Base-by-base conservation (phyloP, 1,140 invertebrate species). In the Eriocheir sinensis region DNA sequence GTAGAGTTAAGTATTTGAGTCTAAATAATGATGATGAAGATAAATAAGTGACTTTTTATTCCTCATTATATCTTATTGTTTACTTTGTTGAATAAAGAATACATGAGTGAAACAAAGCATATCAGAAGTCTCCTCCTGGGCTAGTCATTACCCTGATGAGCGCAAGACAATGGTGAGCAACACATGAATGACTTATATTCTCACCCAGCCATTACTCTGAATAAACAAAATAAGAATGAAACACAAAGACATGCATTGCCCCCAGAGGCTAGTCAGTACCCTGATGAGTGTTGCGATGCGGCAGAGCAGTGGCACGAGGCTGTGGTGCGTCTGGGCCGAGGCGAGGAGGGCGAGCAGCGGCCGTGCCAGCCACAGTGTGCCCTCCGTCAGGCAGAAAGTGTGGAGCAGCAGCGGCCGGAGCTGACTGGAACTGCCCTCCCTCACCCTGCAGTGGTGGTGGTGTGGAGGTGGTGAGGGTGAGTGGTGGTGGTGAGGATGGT, bases 381-480 rank as follows among this genome's bases (percentile, higher is more conserved):
- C 93, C 44, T 94, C 95, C 41, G 90, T 95, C 27, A 95, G 30
- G 48, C 95, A 94, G 40, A 94, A 92, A n/a, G 93, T 94, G 81
- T 95, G 92, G 3, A 95, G 91, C 41, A 95, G 83, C 36, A 95
- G 83, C 27, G 95, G 95, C 21, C 94, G 93, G 0, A 95, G 85
- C 41, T 94, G 93, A 53, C 72, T 83, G n/a, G 93, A 88, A 38
- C 93, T 95, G 2, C 72, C 60, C 34, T 85, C 40, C 41, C 92
- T 36, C 53, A 95, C 90, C 40, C 95, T 95, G 93, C 21, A 12
- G 89, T 8, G 72, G 9, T 40, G 40, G 30, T n/a, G n/a, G n/a
- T n/a, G n/a, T n/a, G n/a, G n/a, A n/a, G n/a, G n/a, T n/a, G n/a
- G n/a, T n/a, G n/a, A n/a, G 17, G 44, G 38, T 1, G 0, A 12